Percentiles rank a stretch among this genome's conserved stretches.
Conservation (phyloP, 1,140 invertebrate species). For the Diabrotica virgifera region DNA sequence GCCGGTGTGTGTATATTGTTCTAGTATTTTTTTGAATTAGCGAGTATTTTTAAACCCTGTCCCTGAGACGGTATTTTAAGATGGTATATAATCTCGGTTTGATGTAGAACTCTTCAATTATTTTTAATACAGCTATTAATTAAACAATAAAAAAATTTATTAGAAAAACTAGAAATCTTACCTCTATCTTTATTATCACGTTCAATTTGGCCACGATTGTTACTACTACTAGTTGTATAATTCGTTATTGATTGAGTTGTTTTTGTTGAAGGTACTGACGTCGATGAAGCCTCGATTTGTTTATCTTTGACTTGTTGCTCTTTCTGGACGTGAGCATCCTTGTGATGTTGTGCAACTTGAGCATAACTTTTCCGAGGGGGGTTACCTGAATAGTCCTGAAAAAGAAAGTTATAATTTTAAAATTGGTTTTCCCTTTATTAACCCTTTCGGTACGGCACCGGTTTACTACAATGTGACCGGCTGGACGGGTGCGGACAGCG, state of each 20-base stretch:
- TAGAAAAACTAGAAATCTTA: neutral
- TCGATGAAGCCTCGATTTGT: slow-evolving; percentile 5
- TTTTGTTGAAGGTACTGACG: neutral
- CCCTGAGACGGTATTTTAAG: too few species aligned
- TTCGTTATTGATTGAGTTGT: slow-evolving; percentile 12
- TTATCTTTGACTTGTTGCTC: slow-evolving; percentile 43
- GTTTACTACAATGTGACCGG: too few species aligned
- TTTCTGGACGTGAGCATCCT: slow-evolving; percentile 55
- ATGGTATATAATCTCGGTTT: too few species aligned
- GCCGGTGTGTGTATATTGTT: too few species aligned
- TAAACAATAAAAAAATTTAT: too few species aligned
- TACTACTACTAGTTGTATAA: slow-evolving; percentile 14
- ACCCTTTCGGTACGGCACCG: too few species aligned
- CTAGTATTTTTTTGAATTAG: too few species aligned
- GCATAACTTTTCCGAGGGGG: slow-evolving; percentile 74
- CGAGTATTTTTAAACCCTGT: too few species aligned
- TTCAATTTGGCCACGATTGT: slow-evolving; percentile 18
- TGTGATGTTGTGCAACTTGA: slow-evolving; percentile 76
- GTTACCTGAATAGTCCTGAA: slow-evolving; percentile 38
- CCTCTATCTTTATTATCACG: slow-evolving; percentile 24
- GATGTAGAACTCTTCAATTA: too few species aligned
- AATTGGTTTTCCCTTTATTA: too few species aligned
- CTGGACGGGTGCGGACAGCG: too few species aligned
- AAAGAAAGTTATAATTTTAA: slow-evolving; percentile 11
- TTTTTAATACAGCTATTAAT: too few species aligned